Base-by-base conservation (phyloP, 2,888 invertebrate species). In the Xanthostigma xanthostigma region DNA sequence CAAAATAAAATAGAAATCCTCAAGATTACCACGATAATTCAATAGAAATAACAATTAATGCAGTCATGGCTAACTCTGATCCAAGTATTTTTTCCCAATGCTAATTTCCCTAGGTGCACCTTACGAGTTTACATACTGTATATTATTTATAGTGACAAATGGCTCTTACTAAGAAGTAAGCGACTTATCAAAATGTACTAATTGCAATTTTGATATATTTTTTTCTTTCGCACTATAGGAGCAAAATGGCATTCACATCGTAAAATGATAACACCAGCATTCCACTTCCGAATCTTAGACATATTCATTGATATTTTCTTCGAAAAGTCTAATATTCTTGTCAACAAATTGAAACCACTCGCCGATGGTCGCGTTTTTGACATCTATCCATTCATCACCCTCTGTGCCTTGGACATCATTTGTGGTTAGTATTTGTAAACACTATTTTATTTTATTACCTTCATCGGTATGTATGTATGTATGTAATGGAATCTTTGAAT, bases 271-370 rank as follows among this genome's bases (percentile, higher is more conserved):
- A 60, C 60, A 10, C 60, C 60, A 9, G 56, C 61, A n/a, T 62
- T 63, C 47, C 63, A 63, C 52, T 62, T 62, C 52, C 56, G 58
- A 52, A 58, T 62, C 35, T 50, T 62, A 42, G 62, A 62, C 49
- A 53, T 52, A 44, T 46, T 41, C 14, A 11, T 17, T n/a, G 46
- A 46, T 12, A 14, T 46, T 1, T 41, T 46, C 34, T 36, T 55
- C 9, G 58, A 59, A 49, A 61, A 62, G 48, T 53, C 56, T 11
- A 53, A 56, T 45, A 48, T 53, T 39, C 54, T 63, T 12, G 53
- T 53, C 3, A 49, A 57, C 33, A 49, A 53, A 41, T 51, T 56
- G 36, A 49, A 53, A 36, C 41, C 51, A 9, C 53, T 56, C 49
- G 56, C 56, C 12, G 53, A 59, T 44, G 57, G 57, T 14, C 52